Conservation (phyloP, 2,797 vertebrate species). For the Vireo griseus region DNA sequence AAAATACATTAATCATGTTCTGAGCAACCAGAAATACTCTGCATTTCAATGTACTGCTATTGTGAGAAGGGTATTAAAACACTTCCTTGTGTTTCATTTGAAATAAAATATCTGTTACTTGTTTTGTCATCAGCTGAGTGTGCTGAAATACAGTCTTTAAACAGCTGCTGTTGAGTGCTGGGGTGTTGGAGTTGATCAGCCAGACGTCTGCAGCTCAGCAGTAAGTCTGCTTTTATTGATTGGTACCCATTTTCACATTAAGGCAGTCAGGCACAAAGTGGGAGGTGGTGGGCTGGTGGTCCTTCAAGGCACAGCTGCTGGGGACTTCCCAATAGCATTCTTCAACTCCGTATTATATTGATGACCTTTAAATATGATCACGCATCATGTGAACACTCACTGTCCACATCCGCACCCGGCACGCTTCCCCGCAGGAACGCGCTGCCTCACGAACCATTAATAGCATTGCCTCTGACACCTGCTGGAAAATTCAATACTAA, state of each 20-base stretch:
- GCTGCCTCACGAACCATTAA: not conserved
- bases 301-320: not conserved
- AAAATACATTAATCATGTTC: not conserved
- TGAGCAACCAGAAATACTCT: not conserved
- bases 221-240: not conserved
- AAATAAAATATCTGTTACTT: not conserved
- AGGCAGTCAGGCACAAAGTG: not conserved
- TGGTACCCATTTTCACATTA: not conserved
- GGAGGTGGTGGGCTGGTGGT: not conserved
- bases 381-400: not conserved
- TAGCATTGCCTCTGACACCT: not conserved
- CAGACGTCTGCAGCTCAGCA: not conserved
- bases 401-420: not conserved
- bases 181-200: not conserved
- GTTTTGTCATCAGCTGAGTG: not conserved
- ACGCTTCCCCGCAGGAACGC: rapidly evolving
- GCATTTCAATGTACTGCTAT: not conserved
- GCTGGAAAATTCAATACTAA: not conserved
- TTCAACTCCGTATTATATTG: rapidly evolving
- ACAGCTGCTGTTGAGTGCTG: not conserved
- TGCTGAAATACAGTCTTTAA: not conserved
- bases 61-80: not conserved
- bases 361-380: not conserved
- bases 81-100: not conserved
- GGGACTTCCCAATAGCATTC: not conserved